Evolutionary conservation across 2,113 vertebrate genomes (phyloP).

Genomic region (Calidris pugnax): DNA sequence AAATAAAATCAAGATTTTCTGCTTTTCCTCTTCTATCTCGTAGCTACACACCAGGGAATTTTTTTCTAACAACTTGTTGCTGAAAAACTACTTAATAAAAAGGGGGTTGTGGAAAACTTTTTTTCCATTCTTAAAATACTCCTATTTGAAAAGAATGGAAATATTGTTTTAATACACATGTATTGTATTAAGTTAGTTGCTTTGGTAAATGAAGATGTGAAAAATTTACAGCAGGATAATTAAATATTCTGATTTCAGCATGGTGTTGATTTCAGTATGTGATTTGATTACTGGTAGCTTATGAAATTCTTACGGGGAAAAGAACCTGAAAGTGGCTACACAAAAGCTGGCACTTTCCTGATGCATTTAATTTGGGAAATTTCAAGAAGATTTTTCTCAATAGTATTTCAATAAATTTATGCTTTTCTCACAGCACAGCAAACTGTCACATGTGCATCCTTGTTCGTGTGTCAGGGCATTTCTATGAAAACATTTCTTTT

Average conservation of each 20-base stretch:
- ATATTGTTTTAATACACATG: background rate
- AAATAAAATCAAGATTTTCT: background rate
- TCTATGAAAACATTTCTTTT: background rate
- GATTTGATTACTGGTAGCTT: background rate
- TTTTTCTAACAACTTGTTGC: background rate
- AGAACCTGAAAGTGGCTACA: background rate
- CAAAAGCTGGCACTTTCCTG: background rate
- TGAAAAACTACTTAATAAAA: background rate
- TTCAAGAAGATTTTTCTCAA: background rate
- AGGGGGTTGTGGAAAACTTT: background rate
- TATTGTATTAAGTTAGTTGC: background rate
- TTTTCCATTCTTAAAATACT: background rate
- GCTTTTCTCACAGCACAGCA: background rate
- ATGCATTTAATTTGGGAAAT: background rate
- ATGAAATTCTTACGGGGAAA: background rate
- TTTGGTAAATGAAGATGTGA: background rate
- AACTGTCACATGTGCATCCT: background rate
- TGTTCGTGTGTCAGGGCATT: background rate
- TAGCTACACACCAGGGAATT: background rate
- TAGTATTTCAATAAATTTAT: background rate
- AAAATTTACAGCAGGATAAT: background rate
- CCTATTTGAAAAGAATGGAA: background rate
- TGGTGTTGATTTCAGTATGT: background rate
- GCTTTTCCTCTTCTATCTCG: background rate
- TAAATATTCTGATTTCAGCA: background rate